Base-by-base conservation (phyloP, 1,140 invertebrate genomes). In the Agrilus planipennis region DNA sequence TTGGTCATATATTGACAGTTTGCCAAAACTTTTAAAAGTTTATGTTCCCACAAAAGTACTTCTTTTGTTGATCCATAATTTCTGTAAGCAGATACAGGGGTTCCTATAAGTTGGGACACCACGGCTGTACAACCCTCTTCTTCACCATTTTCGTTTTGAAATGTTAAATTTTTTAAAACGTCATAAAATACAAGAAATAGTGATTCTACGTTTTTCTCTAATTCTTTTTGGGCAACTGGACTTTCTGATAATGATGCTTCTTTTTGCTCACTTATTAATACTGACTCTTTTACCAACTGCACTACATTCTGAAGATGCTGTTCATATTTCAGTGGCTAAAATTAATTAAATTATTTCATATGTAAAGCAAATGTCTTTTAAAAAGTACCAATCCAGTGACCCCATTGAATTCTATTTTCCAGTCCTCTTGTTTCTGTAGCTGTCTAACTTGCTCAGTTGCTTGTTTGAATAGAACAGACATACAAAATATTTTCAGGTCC, bases 1-100 rank as follows among this genome's bases (percentile, higher is more conserved):
- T 78, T 75, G 22, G 78, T 65, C 4, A 85, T 89, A 58, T 88
- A 91, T 30, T 77, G 78, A 62, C 89, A 91, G 64, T 96, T 94
- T 53, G 88, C 89, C 34, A 91, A 70, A 28, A 88, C 83, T 34
- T 90, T 83, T 15, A 95, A 68, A 39, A 94, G 67, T 20, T 84
- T 74, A 50, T 82, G 76, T 56, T 89, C 84, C 76, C 80, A 84
- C 29, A 71, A 72, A 50, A 78, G 68, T 21, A 64, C 62, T n/a
- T 44, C 49, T 48, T 42, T 53, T 42, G 44, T 47, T 18, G 43
- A 54, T 10, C 41, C 23, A 16, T 44, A 43, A 10, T 34, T 45
- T 45, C 42, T 56, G 45, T 46, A 58, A 19, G 44, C 43, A 43
- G 66, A 62, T 15, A 69, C 65, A 20, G 76, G 73, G 28, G 73